Conservation (phyloP, 2,888 invertebrate species). For the Anorthoa munda region DNA sequence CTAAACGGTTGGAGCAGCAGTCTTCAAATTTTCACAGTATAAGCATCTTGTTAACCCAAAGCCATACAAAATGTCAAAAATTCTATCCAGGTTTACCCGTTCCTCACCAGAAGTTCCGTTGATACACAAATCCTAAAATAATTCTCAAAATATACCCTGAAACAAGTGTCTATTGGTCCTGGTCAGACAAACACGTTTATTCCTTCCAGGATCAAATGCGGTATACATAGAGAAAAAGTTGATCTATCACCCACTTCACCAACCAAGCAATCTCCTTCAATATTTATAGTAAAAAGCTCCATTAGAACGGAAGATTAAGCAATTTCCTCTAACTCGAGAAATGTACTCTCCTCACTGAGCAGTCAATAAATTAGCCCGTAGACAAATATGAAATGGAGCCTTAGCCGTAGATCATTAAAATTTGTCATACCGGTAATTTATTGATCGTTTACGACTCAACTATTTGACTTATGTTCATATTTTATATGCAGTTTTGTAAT, state of each 20-base stretch:
- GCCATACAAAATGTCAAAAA: too few species aligned
- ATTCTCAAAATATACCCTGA: not conserved
- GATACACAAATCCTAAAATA: too few species aligned
- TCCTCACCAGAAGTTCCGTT: too few species aligned
- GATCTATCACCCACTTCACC: slow-evolving; percentile 13
- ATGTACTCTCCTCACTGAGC: slow-evolving; percentile 10
- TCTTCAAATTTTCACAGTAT: too few species aligned
- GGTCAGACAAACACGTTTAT: not conserved
- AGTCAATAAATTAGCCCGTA: slow-evolving; percentile 37
- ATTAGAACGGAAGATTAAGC: slow-evolving; percentile 40
- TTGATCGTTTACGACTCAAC: slow-evolving; percentile 45
- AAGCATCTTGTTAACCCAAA: too few species aligned
- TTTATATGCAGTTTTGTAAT: slow-evolving; percentile 37
- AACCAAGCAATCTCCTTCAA: not conserved
- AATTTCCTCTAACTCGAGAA: slow-evolving; percentile 34
- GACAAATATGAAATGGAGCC: slow-evolving; percentile 42
- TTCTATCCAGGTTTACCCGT: not conserved
- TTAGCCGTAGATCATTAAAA: slow-evolving; percentile 45
- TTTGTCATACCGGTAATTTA: slow-evolving; percentile 53
- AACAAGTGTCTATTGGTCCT: not conserved
- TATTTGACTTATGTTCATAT: slow-evolving; percentile 33
- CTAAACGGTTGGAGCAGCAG: too few species aligned
- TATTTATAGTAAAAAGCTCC: slow-evolving; percentile 31
- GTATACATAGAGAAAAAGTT: not conserved
- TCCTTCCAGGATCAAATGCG: not conserved